Base-by-base conservation (phyloP, 2,888 invertebrate genomes). In the Eilema depressum region DNA sequence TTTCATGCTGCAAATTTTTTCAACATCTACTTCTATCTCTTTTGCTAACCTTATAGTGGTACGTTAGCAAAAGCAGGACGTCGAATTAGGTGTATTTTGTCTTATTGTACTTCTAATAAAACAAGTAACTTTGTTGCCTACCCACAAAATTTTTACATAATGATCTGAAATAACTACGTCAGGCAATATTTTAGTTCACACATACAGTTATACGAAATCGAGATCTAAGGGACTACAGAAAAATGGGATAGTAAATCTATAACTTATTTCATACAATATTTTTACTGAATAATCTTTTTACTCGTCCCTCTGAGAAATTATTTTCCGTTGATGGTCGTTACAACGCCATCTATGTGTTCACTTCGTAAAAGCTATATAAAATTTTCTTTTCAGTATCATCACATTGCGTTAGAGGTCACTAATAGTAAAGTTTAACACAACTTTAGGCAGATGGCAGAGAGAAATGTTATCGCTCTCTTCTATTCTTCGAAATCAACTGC, bases 221-320 rank as follows among this genome's bases (percentile, higher is more conserved):
- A 81, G 79, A 79, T 82, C 83, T 86, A 81, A 74, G 56, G 66
- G 72, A 72, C 87, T 85, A 88, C 75, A 70, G 75, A 83, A 78
- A 75, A 59, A 69, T 70, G 74, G 79, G 76, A 74, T 81, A 81
- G 79, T 73, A 77, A 81, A 85, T 80, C 80, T 75, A 71, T 80
- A 76, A 78, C 69, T 63, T 30, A 30, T 37, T 2, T 28, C n/a
- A 4, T 47, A 28, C 14, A 23, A 41, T n/a, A 8, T 10, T n/a
- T 53, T n/a, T 53, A 5, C 20, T 10, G n/a, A 53, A 53, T 25
- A 37, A 17, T 37, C 37, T 37, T 33, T 12, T n/a, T n/a, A 62
- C 1, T 0, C 33, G 20, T 61, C 20, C 28, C 8, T 33, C 12
- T 8, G 7, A 33, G 3, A 23, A 33, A 23, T 33, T 23, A 62